phyloP scores from a whole-genome alignment of 2,888 invertebrate species.

The Carabus problematicus region DNA sequence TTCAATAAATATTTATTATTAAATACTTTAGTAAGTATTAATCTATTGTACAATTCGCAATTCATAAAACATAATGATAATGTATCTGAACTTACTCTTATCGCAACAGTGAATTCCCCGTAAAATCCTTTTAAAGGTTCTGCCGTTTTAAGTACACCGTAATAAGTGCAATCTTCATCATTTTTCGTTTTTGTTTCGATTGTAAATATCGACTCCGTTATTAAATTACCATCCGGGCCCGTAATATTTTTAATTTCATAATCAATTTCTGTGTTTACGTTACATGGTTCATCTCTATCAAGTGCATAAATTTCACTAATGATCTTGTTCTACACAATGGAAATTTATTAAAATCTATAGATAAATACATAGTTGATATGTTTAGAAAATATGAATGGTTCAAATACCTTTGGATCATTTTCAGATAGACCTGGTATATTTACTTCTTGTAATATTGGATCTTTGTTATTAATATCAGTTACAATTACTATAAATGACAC shows the following conservation, averaged over 20 bases:
- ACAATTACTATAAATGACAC: slow-evolving; percentile 60
- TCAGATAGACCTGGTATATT: slow-evolving; percentile 17
- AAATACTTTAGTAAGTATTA: background rate
- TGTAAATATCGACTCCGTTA: slow-evolving; percentile 45
- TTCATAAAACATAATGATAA: background rate
- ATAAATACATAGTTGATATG: slow-evolving; percentile 6
- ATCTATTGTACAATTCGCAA: too few relatives aligned
- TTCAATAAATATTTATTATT: background rate
- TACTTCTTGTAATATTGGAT: slow-evolving; percentile 59
- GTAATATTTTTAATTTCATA: slow-evolving; percentile 57
- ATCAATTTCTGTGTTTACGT: slow-evolving; percentile 63
- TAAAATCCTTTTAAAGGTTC: slow-evolving; percentile 63
- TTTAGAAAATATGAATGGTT: background rate
- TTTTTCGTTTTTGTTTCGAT: slow-evolving; percentile 45
- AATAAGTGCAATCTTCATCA: slow-evolving; percentile 57
- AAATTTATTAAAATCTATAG: background rate
- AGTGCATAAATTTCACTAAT: slow-evolving; percentile 59
- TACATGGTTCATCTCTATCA: slow-evolving; percentile 64
- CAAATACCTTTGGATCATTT: slow-evolving; percentile 18
- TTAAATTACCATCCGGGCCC: slow-evolving; percentile 41
- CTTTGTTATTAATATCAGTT: slow-evolving; percentile 69
- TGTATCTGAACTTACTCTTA: slow-evolving; percentile 58
- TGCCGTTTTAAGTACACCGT: slow-evolving; percentile 55
- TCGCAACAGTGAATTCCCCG: slow-evolving; percentile 64
- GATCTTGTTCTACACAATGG: slow-evolving; percentile 51